phyloP scores from a whole-genome alignment of 1,140 invertebrate genomes.

The Diuraphis noxia region DNA sequence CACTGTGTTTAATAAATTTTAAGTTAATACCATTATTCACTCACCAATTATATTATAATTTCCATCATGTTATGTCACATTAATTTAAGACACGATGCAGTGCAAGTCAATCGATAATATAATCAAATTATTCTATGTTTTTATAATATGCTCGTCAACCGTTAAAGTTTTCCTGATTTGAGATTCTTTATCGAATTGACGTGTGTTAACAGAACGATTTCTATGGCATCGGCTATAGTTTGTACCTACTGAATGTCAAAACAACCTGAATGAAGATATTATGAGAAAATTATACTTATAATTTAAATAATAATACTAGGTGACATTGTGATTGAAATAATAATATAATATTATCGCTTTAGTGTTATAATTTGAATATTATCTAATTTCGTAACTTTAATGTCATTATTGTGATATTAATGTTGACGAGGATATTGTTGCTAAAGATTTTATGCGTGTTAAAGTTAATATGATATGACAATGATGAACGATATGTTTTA shows the following conservation, averaged over 20 bases:
- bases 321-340: background rate
- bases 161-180: background rate
- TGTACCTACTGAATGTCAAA: background rate
- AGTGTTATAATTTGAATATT: background rate
- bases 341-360: background rate
- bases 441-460: background rate
- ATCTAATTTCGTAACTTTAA: background rate
- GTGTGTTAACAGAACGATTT: background rate
- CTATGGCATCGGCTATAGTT: background rate
- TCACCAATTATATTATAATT: background rate
- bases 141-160: background rate
- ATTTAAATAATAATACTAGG: background rate
- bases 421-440: background rate
- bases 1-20: too few relatives aligned
- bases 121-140: background rate
- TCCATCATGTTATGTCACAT: background rate
- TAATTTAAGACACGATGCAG: background rate
- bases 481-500: background rate
- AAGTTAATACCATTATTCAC: too few relatives aligned
- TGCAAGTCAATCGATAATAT: background rate
- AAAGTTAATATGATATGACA: background rate
- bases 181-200: background rate
- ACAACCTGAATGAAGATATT: background rate
- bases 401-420: background rate
- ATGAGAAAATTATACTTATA: background rate